A percentile compares a stretch with the other conserved stretches of the same genome.
Conservation (phyloP, 2,888 invertebrate species). For the Conistra vaccinii region DNA sequence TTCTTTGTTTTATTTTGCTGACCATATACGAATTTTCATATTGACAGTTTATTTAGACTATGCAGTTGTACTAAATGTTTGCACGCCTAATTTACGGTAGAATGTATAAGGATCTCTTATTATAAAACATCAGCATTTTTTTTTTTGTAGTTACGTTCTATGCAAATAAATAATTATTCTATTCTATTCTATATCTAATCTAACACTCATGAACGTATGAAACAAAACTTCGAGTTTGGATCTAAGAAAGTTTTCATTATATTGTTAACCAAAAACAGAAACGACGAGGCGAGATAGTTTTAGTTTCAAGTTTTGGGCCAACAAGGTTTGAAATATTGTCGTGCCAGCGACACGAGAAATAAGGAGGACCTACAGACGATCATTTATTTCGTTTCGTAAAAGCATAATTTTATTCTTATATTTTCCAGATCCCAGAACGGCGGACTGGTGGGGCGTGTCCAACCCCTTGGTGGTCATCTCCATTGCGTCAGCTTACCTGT, state of each 20-base stretch:
- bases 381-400: not conserved
- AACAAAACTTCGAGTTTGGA: not conserved
- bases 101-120: no score
- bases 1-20: no score
- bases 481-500: conserved; percentile 51
- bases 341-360: not conserved
- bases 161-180: no score
- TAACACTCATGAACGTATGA: not conserved
- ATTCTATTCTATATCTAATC: not conserved
- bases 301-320: no score
- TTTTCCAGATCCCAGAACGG: conserved; percentile 68
- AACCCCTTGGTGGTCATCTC: conserved; percentile 57
- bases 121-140: no score
- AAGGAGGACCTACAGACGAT: not conserved
- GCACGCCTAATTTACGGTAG: no score
- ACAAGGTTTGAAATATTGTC: not conserved
- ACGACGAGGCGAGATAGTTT: not conserved
- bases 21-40: no score
- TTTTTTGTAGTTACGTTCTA: no score
- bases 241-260: not conserved
- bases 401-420: not conserved
- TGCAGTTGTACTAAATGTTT: no score
- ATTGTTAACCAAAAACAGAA: not conserved
- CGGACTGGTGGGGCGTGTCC: conserved; percentile 63
- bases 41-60: no score